These are phyloP conservation scores for Tragopan temminckii DNA, from an alignment of 2,797 vertebrate genomes.

Conservation along the genomic window DNA sequence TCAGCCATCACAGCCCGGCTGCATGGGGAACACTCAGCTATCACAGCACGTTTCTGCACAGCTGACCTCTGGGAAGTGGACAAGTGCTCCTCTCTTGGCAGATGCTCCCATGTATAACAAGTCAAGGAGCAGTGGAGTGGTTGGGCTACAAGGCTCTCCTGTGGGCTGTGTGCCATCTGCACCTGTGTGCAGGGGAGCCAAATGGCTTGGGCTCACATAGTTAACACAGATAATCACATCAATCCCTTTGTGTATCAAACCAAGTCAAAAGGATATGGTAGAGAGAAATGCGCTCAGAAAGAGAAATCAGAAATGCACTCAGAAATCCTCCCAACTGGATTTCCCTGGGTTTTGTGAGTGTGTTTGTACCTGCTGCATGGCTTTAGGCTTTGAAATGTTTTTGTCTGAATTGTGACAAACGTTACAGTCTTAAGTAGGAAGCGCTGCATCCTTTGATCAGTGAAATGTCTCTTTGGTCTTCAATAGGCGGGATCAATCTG, in stretches of 20 bases:
- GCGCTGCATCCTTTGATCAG: constrained; percentile 20
- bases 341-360: neutral
- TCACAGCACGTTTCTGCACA: neutral
- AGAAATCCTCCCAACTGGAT: neutral
- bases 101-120: fast-evolving
- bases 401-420: constrained; percentile 10
- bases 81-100: neutral
- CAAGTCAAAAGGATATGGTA: neutral
- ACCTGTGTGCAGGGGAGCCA: too few relatives aligned
- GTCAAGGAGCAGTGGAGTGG: neutral
- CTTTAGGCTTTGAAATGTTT: constrained; percentile 19
- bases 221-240: neutral
- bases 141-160: neutral
- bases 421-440: neutral
- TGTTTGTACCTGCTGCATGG: neutral
- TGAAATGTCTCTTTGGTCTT: constrained; percentile 17
- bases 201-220: neutral
- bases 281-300: neutral
- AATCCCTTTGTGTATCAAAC: neutral
- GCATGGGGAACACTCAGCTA: fast-evolving
- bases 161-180: fast-evolving
- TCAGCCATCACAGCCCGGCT: fast-evolving
- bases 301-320: neutral
- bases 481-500: neutral
- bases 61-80: neutral